A percentile compares a stretch with the other conserved stretches of the same genome.
phyloP scores from a whole-genome alignment of 1,140 invertebrate species.

The Heliothis subflexa region DNA sequence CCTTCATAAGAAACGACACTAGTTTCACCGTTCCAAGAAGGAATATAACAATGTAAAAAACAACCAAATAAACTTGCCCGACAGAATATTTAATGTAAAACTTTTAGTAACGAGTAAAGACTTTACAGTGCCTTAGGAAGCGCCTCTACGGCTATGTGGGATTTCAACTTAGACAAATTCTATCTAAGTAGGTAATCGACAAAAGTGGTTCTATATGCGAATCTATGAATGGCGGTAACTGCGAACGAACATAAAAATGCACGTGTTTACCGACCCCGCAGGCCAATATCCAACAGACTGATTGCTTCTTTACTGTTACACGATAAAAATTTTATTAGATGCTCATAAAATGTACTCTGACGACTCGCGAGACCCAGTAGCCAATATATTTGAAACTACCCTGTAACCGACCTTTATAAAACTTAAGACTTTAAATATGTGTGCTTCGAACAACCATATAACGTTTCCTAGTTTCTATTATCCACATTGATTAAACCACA shows the following conservation, averaged over 20 bases:
- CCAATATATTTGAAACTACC: slow-evolving; percentile 83
- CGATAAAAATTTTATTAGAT: slow-evolving; percentile 85
- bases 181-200: slow-evolving; percentile 48
- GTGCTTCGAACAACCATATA: slow-evolving; percentile 31
- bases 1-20: no score
- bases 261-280: slow-evolving; percentile 82
- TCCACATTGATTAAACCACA: slow-evolving; percentile 1
- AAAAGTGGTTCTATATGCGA: slow-evolving; percentile 50
- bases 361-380: slow-evolving; percentile 79
- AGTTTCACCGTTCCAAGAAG: background rate
- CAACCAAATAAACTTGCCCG: slow-evolving; percentile 8
- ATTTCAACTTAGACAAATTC: slow-evolving; percentile 25
- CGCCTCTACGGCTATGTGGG: background rate
- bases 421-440: slow-evolving; percentile 62
- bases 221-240: slow-evolving; percentile 70
- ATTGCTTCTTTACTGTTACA: slow-evolving; percentile 86
- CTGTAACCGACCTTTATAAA: slow-evolving; percentile 79
- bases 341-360: slow-evolving; percentile 82
- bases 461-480: slow-evolving; percentile 22
- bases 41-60: background rate
- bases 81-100: background rate
- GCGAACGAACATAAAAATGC: slow-evolving; percentile 78
- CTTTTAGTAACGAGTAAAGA: background rate
- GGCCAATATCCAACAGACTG: slow-evolving; percentile 83
- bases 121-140: background rate